phyloP scores from a whole-genome alignment of 1,140 invertebrate species.

The Melitaea cinxia region DNA sequence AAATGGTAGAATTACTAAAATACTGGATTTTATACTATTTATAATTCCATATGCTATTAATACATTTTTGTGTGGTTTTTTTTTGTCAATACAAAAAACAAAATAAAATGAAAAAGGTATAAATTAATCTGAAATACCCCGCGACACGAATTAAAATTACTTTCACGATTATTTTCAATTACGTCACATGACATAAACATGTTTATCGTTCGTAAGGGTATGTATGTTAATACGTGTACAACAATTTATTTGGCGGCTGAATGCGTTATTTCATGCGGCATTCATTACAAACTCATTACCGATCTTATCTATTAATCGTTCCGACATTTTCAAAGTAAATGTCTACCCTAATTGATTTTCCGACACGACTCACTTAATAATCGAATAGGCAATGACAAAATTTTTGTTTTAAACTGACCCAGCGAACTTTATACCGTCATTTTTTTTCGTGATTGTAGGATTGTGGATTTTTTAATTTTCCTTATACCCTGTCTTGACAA shows the following conservation, averaged over 20 bases:
- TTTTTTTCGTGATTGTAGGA: no score
- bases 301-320: slow-evolving; percentile 32
- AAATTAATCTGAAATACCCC: no score
- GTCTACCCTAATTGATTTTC: slow-evolving; percentile 25
- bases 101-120: no score
- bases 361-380: slow-evolving; percentile 8
- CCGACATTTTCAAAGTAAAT: slow-evolving; percentile 22
- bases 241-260: slow-evolving; percentile 12
- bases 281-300: slow-evolving; percentile 32
- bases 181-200: neutral
- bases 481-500: no score
- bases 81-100: no score
- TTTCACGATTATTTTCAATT: neutral
- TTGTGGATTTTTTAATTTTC: no score
- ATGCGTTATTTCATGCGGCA: slow-evolving; percentile 8
- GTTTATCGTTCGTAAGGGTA: neutral
- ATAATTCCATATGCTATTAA: no score
- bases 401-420: no score
- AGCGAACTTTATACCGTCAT: no score
- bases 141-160: neutral
- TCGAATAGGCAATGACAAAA: slow-evolving; percentile 10
- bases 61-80: no score
- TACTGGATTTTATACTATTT: no score
- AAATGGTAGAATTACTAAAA: no score
- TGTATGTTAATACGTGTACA: neutral